Evolutionary conservation across 2,113 vertebrate species (phyloP).

Genomic region (Petrocephalus zakoni): DNA sequence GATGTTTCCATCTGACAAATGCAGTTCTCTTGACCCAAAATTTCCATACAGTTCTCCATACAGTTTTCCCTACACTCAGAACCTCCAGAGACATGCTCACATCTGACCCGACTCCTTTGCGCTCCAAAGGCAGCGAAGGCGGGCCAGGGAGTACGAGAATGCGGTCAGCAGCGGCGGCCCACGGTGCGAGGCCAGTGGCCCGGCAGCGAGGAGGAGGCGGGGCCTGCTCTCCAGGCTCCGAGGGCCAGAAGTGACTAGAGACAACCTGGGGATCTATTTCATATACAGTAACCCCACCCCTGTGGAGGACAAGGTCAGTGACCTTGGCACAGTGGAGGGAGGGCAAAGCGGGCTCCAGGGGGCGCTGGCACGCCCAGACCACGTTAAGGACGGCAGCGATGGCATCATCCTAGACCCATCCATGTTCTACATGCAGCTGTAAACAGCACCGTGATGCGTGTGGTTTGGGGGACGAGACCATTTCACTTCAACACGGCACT

Average conservation of each 20-base stretch:
- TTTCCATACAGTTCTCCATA: not conserved
- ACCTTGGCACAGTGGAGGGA: not conserved
- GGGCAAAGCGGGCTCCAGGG: not conserved
- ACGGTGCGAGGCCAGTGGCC: constrained; percentile 39
- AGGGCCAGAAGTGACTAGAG: constrained; percentile 36
- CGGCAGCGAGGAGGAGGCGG: constrained; percentile 46
- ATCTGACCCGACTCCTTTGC: not conserved
- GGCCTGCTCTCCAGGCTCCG: constrained; percentile 51
- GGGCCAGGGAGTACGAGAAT: constrained; percentile 28
- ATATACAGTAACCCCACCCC: constrained; percentile 65
- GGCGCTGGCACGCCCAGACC: constrained; percentile 29
- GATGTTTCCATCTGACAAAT: not conserved
- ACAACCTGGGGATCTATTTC: constrained; percentile 62
- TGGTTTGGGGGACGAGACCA: not conserved
- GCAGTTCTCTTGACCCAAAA: not conserved
- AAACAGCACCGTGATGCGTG: constrained; percentile 6
- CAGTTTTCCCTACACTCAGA: not conserved
- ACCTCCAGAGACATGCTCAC: not conserved
- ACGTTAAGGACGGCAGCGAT: constrained; percentile 36
- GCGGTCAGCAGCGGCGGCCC: constrained; percentile 20
- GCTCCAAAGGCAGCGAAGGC: constrained; percentile 26
- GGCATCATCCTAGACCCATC: constrained; percentile 54
- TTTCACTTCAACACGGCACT: not conserved
- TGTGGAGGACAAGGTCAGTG: constrained; percentile 36
- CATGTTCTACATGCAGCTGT: constrained; percentile 64